These are phyloP conservation scores for Deroptyus accipitrinus DNA, from an alignment of 2,113 vertebrate species.

Conservation along the genomic window DNA sequence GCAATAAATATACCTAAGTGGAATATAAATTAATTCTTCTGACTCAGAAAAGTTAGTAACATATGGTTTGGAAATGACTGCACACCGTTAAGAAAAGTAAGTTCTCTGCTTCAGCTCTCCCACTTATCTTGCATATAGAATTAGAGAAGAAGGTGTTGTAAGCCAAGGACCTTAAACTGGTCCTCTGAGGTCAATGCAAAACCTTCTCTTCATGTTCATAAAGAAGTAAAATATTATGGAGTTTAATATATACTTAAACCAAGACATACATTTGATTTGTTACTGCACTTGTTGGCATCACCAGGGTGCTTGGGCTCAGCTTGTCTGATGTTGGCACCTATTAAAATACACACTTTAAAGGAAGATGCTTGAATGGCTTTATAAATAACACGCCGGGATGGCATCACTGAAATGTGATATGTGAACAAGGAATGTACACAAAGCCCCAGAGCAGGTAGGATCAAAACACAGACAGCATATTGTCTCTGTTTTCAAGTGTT, in stretches of 20 bases:
- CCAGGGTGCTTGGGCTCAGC: not conserved
- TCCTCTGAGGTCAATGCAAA: not conserved
- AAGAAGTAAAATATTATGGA: not conserved
- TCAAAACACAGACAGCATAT: constrained; percentile 17
- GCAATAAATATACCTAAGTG: constrained; percentile 25
- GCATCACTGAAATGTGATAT: constrained; percentile 1
- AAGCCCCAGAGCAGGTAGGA: constrained; percentile 4
- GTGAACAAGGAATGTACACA: constrained; percentile 25
- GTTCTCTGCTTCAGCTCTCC: not conserved
- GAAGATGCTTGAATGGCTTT: not conserved
- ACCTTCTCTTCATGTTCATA: not conserved
- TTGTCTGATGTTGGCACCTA: not conserved
- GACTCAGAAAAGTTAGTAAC: constrained; percentile 20
- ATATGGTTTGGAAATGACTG: constrained; percentile 35
- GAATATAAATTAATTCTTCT: constrained; percentile 30
- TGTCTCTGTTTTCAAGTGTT: constrained; percentile 54
- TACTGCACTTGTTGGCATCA: not conserved
- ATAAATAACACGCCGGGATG: not conserved
- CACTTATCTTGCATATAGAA: not conserved
- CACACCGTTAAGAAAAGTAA: not conserved
- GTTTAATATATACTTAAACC: not conserved
- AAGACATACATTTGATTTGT: not conserved
- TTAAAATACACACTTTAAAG: not conserved
- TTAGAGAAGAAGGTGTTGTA: not conserved
- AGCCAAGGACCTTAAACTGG: not conserved